Evolutionary conservation across 92 coral and sea anemone species (phyloP).

Genomic region (Palythoa grandiflora): DNA sequence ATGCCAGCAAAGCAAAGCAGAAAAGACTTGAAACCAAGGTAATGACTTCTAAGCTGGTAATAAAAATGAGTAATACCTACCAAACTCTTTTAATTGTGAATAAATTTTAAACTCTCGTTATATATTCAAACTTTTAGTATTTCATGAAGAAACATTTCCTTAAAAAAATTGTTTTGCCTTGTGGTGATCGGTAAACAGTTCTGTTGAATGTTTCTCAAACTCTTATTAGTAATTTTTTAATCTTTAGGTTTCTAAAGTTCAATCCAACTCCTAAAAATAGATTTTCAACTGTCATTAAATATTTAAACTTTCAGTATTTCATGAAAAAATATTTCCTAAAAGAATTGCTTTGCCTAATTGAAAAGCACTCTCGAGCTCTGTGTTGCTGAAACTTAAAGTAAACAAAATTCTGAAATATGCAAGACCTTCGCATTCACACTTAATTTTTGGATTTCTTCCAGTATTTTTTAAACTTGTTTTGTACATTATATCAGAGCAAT

Average conservation of each 20-base stretch:
- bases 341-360: neutral
- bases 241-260: neutral
- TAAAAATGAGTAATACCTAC: conserved; percentile 25
- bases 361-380: neutral
- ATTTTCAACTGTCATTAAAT: neutral
- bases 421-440: too few relatives aligned
- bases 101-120: conserved; percentile 8
- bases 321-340: neutral
- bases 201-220: neutral
- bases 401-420: too few relatives aligned
- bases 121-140: conserved; percentile 25
- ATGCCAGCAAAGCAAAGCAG: conserved; percentile 31
- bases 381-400: too few relatives aligned
- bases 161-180: conserved; percentile 12
- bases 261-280: neutral
- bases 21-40: conserved; percentile 40
- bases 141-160: conserved; percentile 5
- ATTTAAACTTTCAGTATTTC: neutral
- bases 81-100: neutral
- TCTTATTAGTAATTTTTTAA: neutral
- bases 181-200: neutral
- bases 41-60: conserved; percentile 19
- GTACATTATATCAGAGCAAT: too few relatives aligned
- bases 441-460: too few relatives aligned
- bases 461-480: too few relatives aligned